Evolutionary conservation across 1,140 invertebrate species (phyloP).

Genomic region (Vollenhovia emeryi): DNA sequence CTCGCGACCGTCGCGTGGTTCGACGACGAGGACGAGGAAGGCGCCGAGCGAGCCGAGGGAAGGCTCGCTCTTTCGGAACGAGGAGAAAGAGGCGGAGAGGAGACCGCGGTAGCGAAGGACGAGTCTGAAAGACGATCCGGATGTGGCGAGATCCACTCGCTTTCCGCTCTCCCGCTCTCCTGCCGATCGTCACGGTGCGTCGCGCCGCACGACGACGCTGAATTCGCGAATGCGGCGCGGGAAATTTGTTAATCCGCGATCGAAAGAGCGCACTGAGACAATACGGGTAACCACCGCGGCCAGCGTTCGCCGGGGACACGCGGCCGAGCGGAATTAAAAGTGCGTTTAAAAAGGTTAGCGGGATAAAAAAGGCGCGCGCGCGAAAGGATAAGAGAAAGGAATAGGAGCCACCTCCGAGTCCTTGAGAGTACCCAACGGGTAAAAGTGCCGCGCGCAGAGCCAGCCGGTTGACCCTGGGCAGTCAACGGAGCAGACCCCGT

Average conservation of each 20-base stretch:
- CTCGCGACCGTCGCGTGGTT: slow-evolving; percentile 25
- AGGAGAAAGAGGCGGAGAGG: slow-evolving; percentile 50
- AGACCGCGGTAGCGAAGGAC: slow-evolving; percentile 52
- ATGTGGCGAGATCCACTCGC: slow-evolving; percentile 68
- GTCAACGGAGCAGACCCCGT: slow-evolving; percentile 73
- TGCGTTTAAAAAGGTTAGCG: slow-evolving; percentile 81
- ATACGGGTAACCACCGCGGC: background rate
- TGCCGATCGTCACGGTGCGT: slow-evolving; percentile 32
- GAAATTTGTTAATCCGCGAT: slow-evolving; percentile 9
- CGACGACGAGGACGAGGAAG: slow-evolving; percentile 40
- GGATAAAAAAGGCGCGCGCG: slow-evolving; percentile 81
- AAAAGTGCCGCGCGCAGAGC: slow-evolving; percentile 82
- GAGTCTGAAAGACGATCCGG: slow-evolving; percentile 71
- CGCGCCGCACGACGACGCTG: background rate
- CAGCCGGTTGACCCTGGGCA: slow-evolving; percentile 84
- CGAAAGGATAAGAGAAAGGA: slow-evolving; percentile 85
- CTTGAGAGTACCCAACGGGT: slow-evolving; percentile 83
- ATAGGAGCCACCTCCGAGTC: slow-evolving; percentile 83
- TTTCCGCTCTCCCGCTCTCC: slow-evolving; percentile 38
- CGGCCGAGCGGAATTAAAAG: slow-evolving; percentile 78
- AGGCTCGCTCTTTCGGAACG: slow-evolving; percentile 38
- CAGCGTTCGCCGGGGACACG: slow-evolving; percentile 49
- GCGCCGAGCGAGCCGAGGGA: slow-evolving; percentile 8
- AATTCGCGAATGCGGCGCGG: background rate
- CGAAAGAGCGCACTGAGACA: background rate